Conservation (phyloP, 2,888 invertebrate species). For the Yponomeuta plumbellus region DNA sequence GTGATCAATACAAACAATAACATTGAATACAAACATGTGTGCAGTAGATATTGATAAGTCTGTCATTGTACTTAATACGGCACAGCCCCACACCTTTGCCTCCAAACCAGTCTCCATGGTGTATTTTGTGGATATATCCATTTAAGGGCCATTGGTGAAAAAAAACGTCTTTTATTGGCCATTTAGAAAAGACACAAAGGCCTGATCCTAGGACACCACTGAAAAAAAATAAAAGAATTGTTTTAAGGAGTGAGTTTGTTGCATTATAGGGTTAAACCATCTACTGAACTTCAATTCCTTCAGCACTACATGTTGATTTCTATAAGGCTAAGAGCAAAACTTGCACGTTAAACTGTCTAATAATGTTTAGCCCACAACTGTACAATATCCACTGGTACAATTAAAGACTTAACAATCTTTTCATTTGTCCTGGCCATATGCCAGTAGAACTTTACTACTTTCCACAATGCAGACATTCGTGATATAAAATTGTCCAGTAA, state of each 20-base stretch:
- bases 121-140: conserved; percentile 96
- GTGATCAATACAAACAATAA: neutral
- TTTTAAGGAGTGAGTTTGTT: neutral
- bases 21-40: conserved; percentile 85
- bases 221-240: conserved; percentile 33
- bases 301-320: too few species aligned
- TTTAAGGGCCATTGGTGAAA: conserved; percentile 97
- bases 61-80: conserved; percentile 80
- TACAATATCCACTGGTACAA: too few species aligned
- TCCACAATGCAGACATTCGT: too few species aligned
- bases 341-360: too few species aligned
- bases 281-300: too few species aligned
- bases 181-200: conserved; percentile 89
- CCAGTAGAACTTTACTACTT: too few species aligned
- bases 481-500: too few species aligned
- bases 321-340: too few species aligned
- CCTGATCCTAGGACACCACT: conserved; percentile 97
- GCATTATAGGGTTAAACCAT: too few species aligned
- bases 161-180: conserved; percentile 89
- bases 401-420: too few species aligned
- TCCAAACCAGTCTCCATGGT: conserved; percentile 99
- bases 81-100: conserved; percentile 96
- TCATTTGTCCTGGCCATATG: too few species aligned
- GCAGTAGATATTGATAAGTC: conserved; percentile 89
- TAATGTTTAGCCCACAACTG: too few species aligned